Conservation (phyloP, 2,888 invertebrate species). For the Cerastoderma edule region DNA sequence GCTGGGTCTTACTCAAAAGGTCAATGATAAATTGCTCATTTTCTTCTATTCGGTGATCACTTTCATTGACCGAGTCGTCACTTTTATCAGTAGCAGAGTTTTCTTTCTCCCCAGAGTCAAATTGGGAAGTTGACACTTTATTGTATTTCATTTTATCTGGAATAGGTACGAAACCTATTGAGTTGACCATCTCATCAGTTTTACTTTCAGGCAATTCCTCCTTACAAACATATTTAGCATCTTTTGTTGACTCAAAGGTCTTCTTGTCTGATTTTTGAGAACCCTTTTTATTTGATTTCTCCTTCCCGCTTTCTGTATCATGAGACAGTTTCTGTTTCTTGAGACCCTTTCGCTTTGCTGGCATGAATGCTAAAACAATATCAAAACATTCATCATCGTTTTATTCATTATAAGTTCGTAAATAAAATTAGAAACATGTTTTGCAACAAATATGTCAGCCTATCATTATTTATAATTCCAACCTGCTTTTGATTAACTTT, state of each 20-base stretch:
- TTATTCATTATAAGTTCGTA: too few species aligned
- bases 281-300: neutral
- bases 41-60: slow-evolving; percentile 69
- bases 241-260: neutral
- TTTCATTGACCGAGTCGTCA: slow-evolving; percentile 65
- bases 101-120: neutral
- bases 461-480: too few species aligned
- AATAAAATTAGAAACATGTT: too few species aligned
- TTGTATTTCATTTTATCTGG: slow-evolving; percentile 31
- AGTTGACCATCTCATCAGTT: slow-evolving; percentile 5
- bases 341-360: slow-evolving; percentile 10
- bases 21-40: slow-evolving; percentile 77
- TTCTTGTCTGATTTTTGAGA: neutral
- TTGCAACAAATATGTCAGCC: too few species aligned
- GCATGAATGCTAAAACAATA: slow-evolving; percentile 26
- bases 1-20: slow-evolving; percentile 70
- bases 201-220: slow-evolving; percentile 8
- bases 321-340: slow-evolving; percentile 4
- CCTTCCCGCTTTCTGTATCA: neutral
- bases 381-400: too few species aligned
- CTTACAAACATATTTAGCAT: slow-evolving; percentile 5
- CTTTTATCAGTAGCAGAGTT: neutral
- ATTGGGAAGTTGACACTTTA: slow-evolving; percentile 18
- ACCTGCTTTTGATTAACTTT: too few species aligned
- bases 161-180: slow-evolving; percentile 40